Base-by-base conservation (phyloP, 1,140 invertebrate genomes). In the Hypsibius dujardini region DNA sequence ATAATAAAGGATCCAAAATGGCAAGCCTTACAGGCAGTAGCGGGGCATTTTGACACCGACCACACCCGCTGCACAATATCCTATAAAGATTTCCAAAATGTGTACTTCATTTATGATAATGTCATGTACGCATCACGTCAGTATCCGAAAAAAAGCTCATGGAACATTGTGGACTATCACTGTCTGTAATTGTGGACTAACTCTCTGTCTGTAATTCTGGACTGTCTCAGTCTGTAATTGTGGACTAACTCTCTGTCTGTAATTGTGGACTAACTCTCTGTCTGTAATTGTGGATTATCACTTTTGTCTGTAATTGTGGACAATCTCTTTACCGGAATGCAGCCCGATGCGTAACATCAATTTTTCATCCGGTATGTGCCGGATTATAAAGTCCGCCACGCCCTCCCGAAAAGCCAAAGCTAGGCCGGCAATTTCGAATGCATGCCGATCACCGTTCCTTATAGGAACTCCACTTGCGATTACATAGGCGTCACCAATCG, bases 401-500 rank as follows among this genome's bases (percentile, higher is more conserved):
- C 7, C 7, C 3, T 67, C 7, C 7, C 62, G 62, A 42, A 67
- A 67, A 7, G 12, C 45, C 42, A 67, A 40, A 14, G 62, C 62
- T 42, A 67, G 7, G 7, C 40, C 42, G 62, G 62, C 62, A 67
- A 67, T 67, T 67, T 67, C 62, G 7, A 42, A 40, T 3, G 62
- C 62, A 67, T 67, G 62, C 3, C 62, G 7, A 42, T 67, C 40
- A 40, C 40, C 62, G 40, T 67, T 67, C 3, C 62, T 7, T 40
- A 14, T 42, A 3, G 62, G 62, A 7, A 67, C 62, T 7, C 62
- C 62, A 42, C 62, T 67, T 7, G 74, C 75, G 47, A 73, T 73
- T 1, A 75, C 67, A 59, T 76, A 75, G 1, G 73, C 75, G 71
- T 75, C 75, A 3, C 75, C 75, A 56, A 75, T 76, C 28, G 74